A percentile compares a stretch with the other conserved stretches of the same genome.
Conservation (phyloP, 2,797 vertebrate genomes). For the Sphenopsis melanotis region DNA sequence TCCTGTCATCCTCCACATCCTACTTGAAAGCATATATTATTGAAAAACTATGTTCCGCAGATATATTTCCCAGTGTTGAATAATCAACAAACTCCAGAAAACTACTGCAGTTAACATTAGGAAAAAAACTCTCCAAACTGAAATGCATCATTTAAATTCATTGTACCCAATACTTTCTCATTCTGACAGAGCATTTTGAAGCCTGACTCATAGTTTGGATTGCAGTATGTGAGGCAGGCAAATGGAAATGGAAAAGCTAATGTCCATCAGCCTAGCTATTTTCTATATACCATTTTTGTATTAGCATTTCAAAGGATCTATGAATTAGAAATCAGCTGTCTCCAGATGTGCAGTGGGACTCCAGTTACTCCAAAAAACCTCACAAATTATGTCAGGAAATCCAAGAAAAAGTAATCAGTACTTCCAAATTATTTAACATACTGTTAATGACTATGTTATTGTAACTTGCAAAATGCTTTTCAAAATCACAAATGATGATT, state of each 20-base stretch:
- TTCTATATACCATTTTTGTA: not conserved
- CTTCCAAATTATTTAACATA: not conserved
- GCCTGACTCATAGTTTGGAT: slow-evolving; percentile 53
- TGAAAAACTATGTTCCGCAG: not conserved
- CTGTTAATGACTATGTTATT: not conserved
- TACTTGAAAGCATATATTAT: not conserved
- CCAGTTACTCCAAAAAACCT: not conserved
- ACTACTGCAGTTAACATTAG: not conserved
- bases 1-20: not conserved
- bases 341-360: slow-evolving; percentile 29
- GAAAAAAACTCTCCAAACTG: not conserved
- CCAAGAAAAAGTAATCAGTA: slow-evolving; percentile 30
- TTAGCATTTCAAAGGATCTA: slow-evolving; percentile 37
- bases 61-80: not conserved
- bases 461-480: not conserved
- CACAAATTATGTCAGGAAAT: slow-evolving; percentile 25
- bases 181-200: slow-evolving; percentile 58
- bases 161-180: slow-evolving; percentile 16
- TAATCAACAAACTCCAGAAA: slow-evolving; percentile 9
- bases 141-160: slow-evolving; percentile 40
- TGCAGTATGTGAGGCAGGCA: slow-evolving; percentile 44
- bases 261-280: slow-evolving; percentile 19
- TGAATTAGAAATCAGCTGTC: slow-evolving; percentile 39
- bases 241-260: slow-evolving; percentile 25
- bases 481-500: slow-evolving; percentile 4